phyloP scores from a whole-genome alignment of 2,888 invertebrate species.

The Lamproptera curius region DNA sequence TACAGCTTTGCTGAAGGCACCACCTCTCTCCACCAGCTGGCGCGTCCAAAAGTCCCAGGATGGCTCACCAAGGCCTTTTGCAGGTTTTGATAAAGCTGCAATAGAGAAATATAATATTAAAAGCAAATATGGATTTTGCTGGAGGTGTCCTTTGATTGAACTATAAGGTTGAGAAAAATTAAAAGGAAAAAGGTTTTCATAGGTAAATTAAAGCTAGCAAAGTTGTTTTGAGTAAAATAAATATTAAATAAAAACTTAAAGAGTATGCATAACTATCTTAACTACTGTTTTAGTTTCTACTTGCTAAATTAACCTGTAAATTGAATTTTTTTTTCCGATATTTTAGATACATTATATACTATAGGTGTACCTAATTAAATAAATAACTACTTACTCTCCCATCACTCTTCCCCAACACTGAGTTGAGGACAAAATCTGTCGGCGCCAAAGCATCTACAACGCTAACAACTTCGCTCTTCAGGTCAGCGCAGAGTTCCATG shows the following conservation, averaged over 20 bases:
- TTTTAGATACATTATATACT: too few species aligned
- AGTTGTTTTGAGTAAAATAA: too few species aligned
- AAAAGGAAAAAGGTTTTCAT: too few species aligned
- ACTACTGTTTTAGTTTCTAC: too few species aligned
- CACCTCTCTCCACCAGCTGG: conserved; percentile 83
- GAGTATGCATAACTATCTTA: too few species aligned
- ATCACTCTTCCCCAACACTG: conserved; percentile 90
- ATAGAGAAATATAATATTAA: conserved; percentile 9
- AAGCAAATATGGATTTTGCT: background rate
- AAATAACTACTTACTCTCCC: conserved; percentile 85
- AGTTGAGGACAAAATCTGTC: conserved; percentile 93
- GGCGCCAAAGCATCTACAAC: conserved; percentile 93
- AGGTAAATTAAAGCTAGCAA: too few species aligned
- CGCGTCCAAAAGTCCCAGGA: conserved; percentile 83
- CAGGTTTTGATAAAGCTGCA: conserved; percentile 85
- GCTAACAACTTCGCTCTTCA: conserved; percentile 87
- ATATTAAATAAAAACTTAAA: too few species aligned
- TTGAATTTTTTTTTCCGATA: too few species aligned
- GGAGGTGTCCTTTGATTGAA: too few species aligned
- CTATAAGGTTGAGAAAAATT: too few species aligned
- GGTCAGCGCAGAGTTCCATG: conserved; percentile 80
- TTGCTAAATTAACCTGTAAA: too few species aligned
- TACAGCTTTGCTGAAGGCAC: conserved; percentile 57
- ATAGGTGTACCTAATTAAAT: too few species aligned
- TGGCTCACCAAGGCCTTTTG: conserved; percentile 84